Evolutionary conservation across 2,797 vertebrate species (phyloP), one percentile per base, ranked within the genome.

Genomic region (Galagoides demidoff): DNA sequence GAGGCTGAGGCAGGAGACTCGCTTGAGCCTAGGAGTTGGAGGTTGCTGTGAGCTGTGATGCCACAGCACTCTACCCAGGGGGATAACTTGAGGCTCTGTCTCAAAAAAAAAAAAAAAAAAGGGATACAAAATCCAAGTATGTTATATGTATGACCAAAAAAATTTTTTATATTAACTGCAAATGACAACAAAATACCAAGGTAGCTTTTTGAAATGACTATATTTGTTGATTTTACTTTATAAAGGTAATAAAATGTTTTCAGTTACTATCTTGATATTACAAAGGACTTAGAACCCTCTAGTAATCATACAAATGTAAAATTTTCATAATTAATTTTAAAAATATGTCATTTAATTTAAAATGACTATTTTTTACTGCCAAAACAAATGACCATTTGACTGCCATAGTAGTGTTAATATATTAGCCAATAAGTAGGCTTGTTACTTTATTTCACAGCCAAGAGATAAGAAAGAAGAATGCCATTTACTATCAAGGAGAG

Each of bases 271-370:
- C 92, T 84, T 94, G 83, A 92, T 71, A 94, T 77, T 85, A 88
- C 59, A 82, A 96, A 90, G 87, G 34, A 79, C 70, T 93, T 94
- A 85, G 52, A 95, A 82, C 76, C 22, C 52, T 77, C 83, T 34
- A 61, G 63, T 92, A 79, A 29, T 73, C 66, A 76, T 9, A 52
- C 0, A 9, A 85, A 90, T 63, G 49, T 55, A 95, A 95, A 70
- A 45, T 73, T 57, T 95, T 93, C 90, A 31, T 20, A 96, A 73
- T n/a, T 55, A 90, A 61, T 95, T 95, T 89, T 78, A 9, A 92
- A 25, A 31, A 68, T 34, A 94, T 73, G 85, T 77, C 87, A 66
- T 66, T 77, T 73, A 76, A 61, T 45, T 81, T 39, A 85, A 91
- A 91, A 63, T 2, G 10, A 85, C 25, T 61, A 76, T 43, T 52